Base-by-base conservation (phyloP, 1,140 invertebrate genomes). In the Eubasilissa regina region DNA sequence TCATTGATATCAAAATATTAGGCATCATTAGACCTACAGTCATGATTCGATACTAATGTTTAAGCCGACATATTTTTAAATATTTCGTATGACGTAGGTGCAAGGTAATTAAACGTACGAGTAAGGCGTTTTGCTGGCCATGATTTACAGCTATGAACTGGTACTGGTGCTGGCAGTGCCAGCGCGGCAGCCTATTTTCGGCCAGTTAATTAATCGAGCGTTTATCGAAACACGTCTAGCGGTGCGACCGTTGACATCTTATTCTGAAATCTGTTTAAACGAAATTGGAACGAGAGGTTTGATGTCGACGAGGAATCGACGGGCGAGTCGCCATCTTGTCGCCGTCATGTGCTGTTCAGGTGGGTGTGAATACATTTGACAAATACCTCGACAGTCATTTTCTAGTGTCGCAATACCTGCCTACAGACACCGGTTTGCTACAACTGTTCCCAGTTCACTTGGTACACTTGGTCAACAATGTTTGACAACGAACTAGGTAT, bases 281-380 rank as follows among this genome's bases (percentile, higher is more conserved):
- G 55, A 55, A 74, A 74, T 74, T 55, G 51, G 70, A 58, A 43
- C 25, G 44, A 53, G 51, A 74, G 70, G 70, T 74, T 74, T 56
- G 70, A n/a, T 56, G 56, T 74, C 51, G 70, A 56, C 44, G 55
- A 74, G 51, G 70, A 55, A 74, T 77, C 48, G 74, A 75, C 44
- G 44, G 74, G 58, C 75, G 9, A 48, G 75, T 77, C 74, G 74
- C 74, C 74, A 75, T 60, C 48, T 64, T 62, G 74, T 62, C 75
- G 75, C 60, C 51, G 45, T 45, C 66, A 70, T 17, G 12, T 74
- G 68, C 15, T 21, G 35, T 10, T 44, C 58, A 77, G 75, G 75
- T 77, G 75, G 75, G 75, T 77, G 75, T 77, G 47, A 66, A 77
- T 66, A 53, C 60, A 66, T 48, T 64, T 77, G 75, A 77, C 75